Conservation (phyloP, 2,797 vertebrate species). For the Ambastaia sidthimunki region DNA sequence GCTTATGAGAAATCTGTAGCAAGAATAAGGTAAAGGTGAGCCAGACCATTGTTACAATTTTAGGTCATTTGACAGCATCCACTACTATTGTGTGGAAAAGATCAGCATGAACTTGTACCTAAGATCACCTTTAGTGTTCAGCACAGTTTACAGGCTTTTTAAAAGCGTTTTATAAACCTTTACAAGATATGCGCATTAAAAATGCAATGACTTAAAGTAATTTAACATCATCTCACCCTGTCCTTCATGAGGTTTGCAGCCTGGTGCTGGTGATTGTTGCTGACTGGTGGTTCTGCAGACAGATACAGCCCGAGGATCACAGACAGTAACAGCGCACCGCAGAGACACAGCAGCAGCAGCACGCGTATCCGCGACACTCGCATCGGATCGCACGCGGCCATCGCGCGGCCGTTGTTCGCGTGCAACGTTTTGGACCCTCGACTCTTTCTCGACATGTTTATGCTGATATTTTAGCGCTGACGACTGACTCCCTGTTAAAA, state of each 20-base stretch:
- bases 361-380: constrained; percentile 67
- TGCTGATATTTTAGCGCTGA: neutral
- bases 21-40: neutral
- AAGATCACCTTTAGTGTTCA: no score
- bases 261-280: constrained; percentile 45
- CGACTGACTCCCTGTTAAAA: neutral
- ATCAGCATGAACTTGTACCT: no score
- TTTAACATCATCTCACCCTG: constrained; percentile 62
- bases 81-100: no score
- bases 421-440: constrained; percentile 72
- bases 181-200: neutral
- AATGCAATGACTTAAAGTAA: neutral
- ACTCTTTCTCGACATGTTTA: constrained; percentile 71
- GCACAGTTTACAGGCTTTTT: no score
- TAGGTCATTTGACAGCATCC: neutral
- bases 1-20: constrained; percentile 77
- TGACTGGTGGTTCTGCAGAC: constrained; percentile 64
- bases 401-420: constrained; percentile 58
- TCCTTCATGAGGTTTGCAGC: constrained; percentile 68
- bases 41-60: no score
- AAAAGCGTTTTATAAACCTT: neutral
- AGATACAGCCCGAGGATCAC: constrained; percentile 74
- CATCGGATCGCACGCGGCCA: constrained; percentile 65
- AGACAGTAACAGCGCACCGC: constrained; percentile 72
- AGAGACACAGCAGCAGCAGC: constrained; percentile 72